Base-by-base conservation (phyloP, 2,888 invertebrate species). In the Andrena flavipes region DNA sequence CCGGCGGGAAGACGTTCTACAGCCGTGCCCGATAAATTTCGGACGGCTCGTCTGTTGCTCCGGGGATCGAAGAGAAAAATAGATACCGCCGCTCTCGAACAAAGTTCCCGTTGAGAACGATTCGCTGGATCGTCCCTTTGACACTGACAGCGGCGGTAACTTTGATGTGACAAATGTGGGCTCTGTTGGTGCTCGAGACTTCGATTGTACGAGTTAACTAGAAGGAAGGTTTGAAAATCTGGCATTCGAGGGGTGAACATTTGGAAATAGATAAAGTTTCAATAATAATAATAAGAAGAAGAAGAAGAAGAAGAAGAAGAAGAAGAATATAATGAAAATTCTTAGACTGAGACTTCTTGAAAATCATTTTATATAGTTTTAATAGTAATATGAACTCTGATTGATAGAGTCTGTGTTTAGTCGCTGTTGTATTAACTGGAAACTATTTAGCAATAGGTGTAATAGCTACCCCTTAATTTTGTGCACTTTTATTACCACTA, bases 21-120 rank as follows among this genome's bases (percentile, higher is more conserved):
- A 78, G 72, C 76, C 72, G 82, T n/a, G 82, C 60, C 62, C 82
- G 75, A 84, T 84, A 84, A 84, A 84, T 84, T 84, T 84, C 65
- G 54, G 49, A 35, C 68, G 74, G 54, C 42, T 10, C 30, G 42
- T 20, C 33, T 6, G 33, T 35, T 51, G 26, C 42, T 35, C 23
- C 23, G 76, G 62, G n/a, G 56, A 80, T 80, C 65, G 77, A 67
- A 76, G 54, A 63, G 63, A 33, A 77, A 77, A 71, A 80, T 62
- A 71, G 71, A 80, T 23, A 33, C 30, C 2, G 10, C 2, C 33
- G 8, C 10, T 20, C 16, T 16, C 13, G 7, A 33, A 65, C 72
- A 20, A 76, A 63, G 16, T 59, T 51, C 51, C 42, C 0, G 30
- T 29, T 20, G 29, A 29, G 26, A 70, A 48, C 70, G 42, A 59